Evolutionary conservation across 2,888 invertebrate genomes (phyloP).

Genomic region (Drosophila pseudotakahashii): DNA sequence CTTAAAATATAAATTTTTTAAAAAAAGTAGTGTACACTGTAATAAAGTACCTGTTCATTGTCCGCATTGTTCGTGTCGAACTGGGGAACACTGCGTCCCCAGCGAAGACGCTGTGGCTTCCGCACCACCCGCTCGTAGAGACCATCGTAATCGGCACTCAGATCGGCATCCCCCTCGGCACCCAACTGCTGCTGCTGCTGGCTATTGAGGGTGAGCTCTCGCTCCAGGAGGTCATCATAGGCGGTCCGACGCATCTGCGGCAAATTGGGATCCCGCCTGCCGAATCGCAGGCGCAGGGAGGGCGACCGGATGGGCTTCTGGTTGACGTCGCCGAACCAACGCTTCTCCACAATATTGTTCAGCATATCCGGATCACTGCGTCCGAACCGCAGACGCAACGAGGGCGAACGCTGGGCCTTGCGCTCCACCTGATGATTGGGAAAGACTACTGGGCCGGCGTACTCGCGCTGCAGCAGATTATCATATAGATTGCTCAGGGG

Average conservation of each 20-base stretch:
- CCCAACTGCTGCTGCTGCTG: slow-evolving; percentile 31
- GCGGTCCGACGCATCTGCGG: slow-evolving; percentile 73
- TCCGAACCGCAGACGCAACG: slow-evolving; percentile 90
- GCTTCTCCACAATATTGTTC: slow-evolving; percentile 76
- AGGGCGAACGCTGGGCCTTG: slow-evolving; percentile 91
- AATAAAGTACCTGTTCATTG: slow-evolving; percentile 62
- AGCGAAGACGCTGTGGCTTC: slow-evolving; percentile 79
- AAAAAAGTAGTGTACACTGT: too few relatives aligned
- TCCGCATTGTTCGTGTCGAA: slow-evolving; percentile 33
- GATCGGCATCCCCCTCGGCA: slow-evolving; percentile 40
- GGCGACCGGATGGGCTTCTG: slow-evolving; percentile 90
- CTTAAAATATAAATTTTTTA: too few relatives aligned
- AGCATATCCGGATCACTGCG: slow-evolving; percentile 88
- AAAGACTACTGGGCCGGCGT: slow-evolving; percentile 83
- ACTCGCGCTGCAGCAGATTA: slow-evolving; percentile 83
- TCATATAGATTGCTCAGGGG: slow-evolving; percentile 82
- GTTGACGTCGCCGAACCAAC: slow-evolving; percentile 86
- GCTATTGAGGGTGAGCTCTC: slow-evolving; percentile 65
- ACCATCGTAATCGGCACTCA: slow-evolving; percentile 58
- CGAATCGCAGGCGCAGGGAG: slow-evolving; percentile 91
- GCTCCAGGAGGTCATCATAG: slow-evolving; percentile 71
- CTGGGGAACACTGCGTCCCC: slow-evolving; percentile 72
- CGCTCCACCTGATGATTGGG: slow-evolving; percentile 89
- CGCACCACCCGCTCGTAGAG: slow-evolving; percentile 68
- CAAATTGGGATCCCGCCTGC: slow-evolving; percentile 89